Evolutionary conservation across 1,140 invertebrate genomes (phyloP), one percentile per base, ranked within the genome.

Genomic region (Monochamus saltuarius): DNA sequence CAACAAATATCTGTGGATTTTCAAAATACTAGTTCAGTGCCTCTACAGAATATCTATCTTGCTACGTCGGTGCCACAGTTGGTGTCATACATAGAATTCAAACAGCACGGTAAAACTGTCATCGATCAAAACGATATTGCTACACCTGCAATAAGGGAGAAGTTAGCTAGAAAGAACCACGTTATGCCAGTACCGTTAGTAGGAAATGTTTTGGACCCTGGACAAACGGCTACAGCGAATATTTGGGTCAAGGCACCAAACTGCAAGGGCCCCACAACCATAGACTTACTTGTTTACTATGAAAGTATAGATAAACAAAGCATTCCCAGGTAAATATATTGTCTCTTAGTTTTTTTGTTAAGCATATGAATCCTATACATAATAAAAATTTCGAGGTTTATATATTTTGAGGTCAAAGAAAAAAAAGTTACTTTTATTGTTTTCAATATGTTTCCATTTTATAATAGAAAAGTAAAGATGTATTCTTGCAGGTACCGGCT

Each of bases 261-360:
- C 58, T 76, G 80, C 38, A 83, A 83, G 22, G 88, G 87, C 4
- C 78, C 79, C 9, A 83, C 87, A 68, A 77, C 79, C 6, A 73
- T 90, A 16, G 83, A 89, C 69, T 75, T 91, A 55, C 75, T 91
- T 34, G 88, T 90, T 69, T 90, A 90, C 71, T 91, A 91, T 73
- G 85, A 88, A 67, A 82, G 85, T 67, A 74, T 77, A 0, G 67
- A 79, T 35, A 49, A 66, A 1, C 80, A 78, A 63, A 71, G 76
- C 60, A 65, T 75, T 60, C 74, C 82, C 6, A 80, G 75, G 57
- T 79, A 75, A 74, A 62, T 73, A 16, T 45, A n/a, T n/a, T n/a
- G n/a, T n/a, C n/a, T n/a, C n/a, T n/a, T n/a, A n/a, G n/a, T n/a
- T n/a, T n/a, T n/a, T n/a, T n/a, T n/a, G n/a, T n/a, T n/a, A n/a